phyloP scores from a whole-genome alignment of 2,113 vertebrate genomes.

The Arenaria interpres region DNA sequence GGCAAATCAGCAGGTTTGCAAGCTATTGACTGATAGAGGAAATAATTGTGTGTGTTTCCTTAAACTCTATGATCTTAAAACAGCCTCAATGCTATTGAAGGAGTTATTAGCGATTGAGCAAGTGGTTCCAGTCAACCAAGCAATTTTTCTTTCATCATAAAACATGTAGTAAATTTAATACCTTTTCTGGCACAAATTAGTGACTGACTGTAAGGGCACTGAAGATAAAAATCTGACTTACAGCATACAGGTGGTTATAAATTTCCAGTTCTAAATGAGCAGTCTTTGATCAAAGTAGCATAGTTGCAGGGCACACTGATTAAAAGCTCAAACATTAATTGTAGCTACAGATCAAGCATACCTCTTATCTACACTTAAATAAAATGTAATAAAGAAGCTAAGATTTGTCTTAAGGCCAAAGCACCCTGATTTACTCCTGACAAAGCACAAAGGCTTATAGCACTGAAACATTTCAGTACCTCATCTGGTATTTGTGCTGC shows the following conservation, averaged over 20 bases:
- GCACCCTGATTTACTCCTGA: background rate
- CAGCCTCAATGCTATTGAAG: background rate
- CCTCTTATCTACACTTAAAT: background rate
- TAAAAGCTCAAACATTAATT: constrained; percentile 16
- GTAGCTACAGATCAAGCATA: background rate
- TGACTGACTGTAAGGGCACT: background rate
- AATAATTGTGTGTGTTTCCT: background rate
- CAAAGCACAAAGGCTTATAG: background rate
- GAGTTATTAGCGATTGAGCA: background rate
- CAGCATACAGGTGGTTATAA: background rate
- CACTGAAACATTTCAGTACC: background rate
- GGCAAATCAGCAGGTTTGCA: background rate
- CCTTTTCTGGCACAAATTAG: background rate
- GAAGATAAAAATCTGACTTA: constrained; percentile 30
- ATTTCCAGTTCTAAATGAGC: background rate
- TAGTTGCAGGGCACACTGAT: background rate
- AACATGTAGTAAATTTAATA: background rate
- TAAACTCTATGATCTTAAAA: background rate
- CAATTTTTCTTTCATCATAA: background rate
- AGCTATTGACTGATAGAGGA: background rate
- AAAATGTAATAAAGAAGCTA: constrained; percentile 2
- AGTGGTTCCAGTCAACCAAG: background rate
- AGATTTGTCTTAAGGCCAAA: background rate
- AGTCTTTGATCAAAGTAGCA: constrained; percentile 19
- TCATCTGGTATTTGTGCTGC: background rate